phyloP scores from a whole-genome alignment of 2,797 vertebrate species.

The Lepilemur septentrionalis region DNA sequence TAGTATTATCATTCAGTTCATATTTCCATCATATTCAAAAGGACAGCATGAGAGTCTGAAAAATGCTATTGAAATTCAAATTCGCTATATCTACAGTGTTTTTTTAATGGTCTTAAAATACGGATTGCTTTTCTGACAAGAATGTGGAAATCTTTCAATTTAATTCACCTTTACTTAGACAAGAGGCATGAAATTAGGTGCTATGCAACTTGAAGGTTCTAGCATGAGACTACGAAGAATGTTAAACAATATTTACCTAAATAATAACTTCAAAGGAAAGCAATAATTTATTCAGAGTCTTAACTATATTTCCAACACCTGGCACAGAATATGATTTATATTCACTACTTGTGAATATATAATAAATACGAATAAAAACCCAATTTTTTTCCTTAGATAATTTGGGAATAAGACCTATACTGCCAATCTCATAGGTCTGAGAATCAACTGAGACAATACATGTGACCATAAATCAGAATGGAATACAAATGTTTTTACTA shows the following conservation, averaged over 20 bases:
- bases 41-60: not conserved
- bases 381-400: not conserved
- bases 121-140: not conserved
- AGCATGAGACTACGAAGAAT: not conserved
- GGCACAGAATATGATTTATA: not conserved
- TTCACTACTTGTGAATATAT: not conserved
- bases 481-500: not conserved
- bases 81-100: not conserved
- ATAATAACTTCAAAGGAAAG: not conserved
- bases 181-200: not conserved
- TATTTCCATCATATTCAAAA: conserved; percentile 41
- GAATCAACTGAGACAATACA: not conserved
- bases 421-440: not conserved
- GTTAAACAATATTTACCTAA: not conserved
- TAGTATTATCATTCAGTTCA: not conserved
- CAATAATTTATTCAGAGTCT: not conserved
- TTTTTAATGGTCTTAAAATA: not conserved
- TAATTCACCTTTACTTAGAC: not conserved
- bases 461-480: not conserved
- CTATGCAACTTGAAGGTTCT: not conserved
- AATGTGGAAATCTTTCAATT: not conserved
- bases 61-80: conserved; percentile 14
- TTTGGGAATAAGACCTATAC: not conserved
- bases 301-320: not conserved
- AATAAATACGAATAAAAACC: not conserved